Evolutionary conservation across 2,113 vertebrate genomes (phyloP), one percentile per base, ranked within the genome.

Genomic region (Gambusia affinis): DNA sequence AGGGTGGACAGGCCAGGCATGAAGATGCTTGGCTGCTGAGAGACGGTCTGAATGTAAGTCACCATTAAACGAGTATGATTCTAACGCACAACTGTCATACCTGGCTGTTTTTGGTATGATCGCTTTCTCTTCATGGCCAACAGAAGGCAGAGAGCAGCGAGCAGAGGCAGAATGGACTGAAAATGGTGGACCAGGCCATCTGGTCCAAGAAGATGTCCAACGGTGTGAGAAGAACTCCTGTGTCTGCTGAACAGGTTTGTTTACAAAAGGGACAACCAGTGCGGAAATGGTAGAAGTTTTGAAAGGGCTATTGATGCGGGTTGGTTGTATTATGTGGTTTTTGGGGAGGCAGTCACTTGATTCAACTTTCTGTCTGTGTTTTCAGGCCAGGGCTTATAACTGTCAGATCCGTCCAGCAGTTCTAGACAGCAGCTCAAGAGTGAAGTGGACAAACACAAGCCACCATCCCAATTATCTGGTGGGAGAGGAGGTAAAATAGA

Each of bases 181-280:
- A 99, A 94, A 99, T 99, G 98, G 97, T 99, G 28, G 98, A 99
- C 84, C 98, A 99, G 92, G 98, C 98, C 28, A 99, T 99, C 89
- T 99, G 98, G 98, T 99, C 98, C 66, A 99, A 98, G 90, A 99
- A 99, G 93, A 99, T 99, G 98, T 99, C 98, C 0, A 99, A 97
- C 4, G 98, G 98, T 0, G 95, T 97, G 15, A 94, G 98, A 75
- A 94, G 98, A 83, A 98, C 97, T 29, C 98, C 98, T 0, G 97
- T 97, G 76, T 96, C 96, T 39, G 95, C 97, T 51, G 97, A 99
- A 73, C 98, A 99, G 96, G 98, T 99, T 96, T 97, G 73, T 72
- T 71, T 31, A n/a, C 33, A 17, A 66, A 69, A 51, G 2, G 19
- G 14, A 12, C 15, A 62, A 62, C n/a, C 2, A 17, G 39, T 39